phyloP scores from a whole-genome alignment of 2,888 invertebrate genomes.

The Eurytoma adleriae region DNA sequence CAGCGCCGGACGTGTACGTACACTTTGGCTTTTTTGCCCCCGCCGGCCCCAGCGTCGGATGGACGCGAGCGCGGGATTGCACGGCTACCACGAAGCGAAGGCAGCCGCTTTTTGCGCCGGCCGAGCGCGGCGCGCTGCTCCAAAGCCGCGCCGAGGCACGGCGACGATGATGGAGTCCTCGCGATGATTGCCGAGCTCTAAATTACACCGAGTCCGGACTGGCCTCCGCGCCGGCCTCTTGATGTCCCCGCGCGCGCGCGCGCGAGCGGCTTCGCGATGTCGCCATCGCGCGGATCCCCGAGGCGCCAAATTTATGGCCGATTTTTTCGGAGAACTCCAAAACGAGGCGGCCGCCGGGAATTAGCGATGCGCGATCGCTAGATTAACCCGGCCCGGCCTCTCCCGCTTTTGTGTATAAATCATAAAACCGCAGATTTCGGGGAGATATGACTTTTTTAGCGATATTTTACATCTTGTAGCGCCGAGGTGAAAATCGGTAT shows the following conservation, averaged over 20 bases:
- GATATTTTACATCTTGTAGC: no score
- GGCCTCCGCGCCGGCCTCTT: no score
- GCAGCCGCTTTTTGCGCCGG: constrained; percentile 67
- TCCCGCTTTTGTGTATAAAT: background rate
- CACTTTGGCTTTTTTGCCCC: constrained; percentile 65
- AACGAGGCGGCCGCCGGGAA: background rate
- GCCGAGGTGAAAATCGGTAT: no score
- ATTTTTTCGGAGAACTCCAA: constrained; percentile 20
- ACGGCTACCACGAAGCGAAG: constrained; percentile 68
- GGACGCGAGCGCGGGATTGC: constrained; percentile 66
- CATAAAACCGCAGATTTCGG: background rate
- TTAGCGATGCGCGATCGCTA: constrained; percentile 11
- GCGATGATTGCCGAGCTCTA: constrained; percentile 15
- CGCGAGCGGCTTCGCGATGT: constrained; percentile 55
- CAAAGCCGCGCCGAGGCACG: background rate
- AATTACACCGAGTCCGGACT: constrained; percentile 5
- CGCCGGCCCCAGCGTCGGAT: constrained; percentile 12
- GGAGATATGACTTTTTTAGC: no score
- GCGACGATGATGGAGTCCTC: constrained; percentile 29
- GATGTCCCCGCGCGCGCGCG: constrained; percentile 24
- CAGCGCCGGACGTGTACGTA: constrained; percentile 53
- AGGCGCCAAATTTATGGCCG: constrained; percentile 43
- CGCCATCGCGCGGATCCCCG: constrained; percentile 48
- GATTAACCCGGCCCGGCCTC: background rate
- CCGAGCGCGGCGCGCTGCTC: background rate